These are phyloP conservation scores for Echinometra lucunter DNA, from an alignment of 53 echinoderm and acorn worm genomes.

Conservation along the genomic window DNA sequence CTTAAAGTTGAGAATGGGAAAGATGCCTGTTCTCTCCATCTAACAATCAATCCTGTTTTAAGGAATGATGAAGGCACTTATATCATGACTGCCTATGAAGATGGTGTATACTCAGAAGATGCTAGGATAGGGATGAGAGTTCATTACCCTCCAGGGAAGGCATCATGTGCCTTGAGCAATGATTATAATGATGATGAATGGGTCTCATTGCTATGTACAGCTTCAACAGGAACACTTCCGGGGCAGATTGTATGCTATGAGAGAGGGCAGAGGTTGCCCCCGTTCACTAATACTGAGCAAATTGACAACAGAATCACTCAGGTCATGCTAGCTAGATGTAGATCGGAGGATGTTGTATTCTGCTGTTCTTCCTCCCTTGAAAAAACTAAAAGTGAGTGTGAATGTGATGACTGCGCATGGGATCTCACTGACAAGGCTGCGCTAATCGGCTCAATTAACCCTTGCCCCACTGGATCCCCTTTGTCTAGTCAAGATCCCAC, in stretches of 20 bases:
- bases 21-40: neutral
- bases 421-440: neutral
- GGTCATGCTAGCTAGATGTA: neutral
- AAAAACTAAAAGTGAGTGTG: neutral
- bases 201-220: neutral
- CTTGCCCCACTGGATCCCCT: neutral
- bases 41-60: neutral
- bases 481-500: neutral
- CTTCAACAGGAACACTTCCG: neutral
- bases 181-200: slow-evolving; percentile 8
- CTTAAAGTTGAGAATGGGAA: neutral
- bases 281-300: neutral
- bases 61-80: neutral
- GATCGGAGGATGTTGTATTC: neutral
- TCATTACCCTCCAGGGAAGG: slow-evolving; percentile 19
- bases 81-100: neutral
- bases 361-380: neutral
- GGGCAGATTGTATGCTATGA: slow-evolving; percentile 20
- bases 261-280: neutral
- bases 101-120: neutral
- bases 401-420: neutral
- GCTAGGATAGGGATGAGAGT: neutral
- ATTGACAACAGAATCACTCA: neutral
- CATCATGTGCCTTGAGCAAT: neutral
- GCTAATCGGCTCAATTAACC: neutral